Evolutionary conservation across 2,797 vertebrate species (phyloP), one percentile per base, ranked within the genome.

Genomic region (Tarsius wallacei): DNA sequence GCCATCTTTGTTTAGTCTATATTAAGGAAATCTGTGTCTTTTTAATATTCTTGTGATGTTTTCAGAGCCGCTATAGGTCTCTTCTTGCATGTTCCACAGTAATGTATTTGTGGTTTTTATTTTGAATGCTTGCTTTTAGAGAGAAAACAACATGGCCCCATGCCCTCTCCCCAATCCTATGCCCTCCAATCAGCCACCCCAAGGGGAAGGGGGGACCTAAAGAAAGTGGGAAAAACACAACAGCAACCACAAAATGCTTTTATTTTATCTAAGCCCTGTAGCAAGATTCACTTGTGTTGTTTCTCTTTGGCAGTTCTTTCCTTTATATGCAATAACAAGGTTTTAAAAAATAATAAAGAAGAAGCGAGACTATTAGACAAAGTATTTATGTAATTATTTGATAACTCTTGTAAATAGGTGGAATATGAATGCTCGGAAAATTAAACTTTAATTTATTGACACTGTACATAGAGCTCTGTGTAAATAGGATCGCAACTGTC

Each of bases 311-410:
- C 96, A 91, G 97, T 98, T 97, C 96, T 94, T 98, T 98, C 98
- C 97, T 98, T 98, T 99, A 98, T 98, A 99, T 98, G 98, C 97
- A 98, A 99, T 98, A 98, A 98, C 98, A 98, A 98, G 98, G 98
- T 99, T 99, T 97, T 99, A 99, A 99, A 99, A 99, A 99, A 98
- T 42, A 42, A 98, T 96, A 98, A 98, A 98, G 91, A 98, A 96
- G 98, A 98, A 98, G 98, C 98, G 98, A 99, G 99, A 98, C 98
- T 99, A 99, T 99, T 99, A 99, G 99, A 99, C 99, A 99, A 99
- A 99, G 99, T 99, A 99, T 99, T 99, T 99, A 99, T 99, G 99
- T 99, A 99, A 99, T 99, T 99, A 99, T 99, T 99, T 99, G 99
- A 99, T 99, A 99, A 99, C 99, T 96, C 96, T 98, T 99, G 99